Evolutionary conservation across 2,888 invertebrate species (phyloP).

Genomic region (Agrotis ipsilon): DNA sequence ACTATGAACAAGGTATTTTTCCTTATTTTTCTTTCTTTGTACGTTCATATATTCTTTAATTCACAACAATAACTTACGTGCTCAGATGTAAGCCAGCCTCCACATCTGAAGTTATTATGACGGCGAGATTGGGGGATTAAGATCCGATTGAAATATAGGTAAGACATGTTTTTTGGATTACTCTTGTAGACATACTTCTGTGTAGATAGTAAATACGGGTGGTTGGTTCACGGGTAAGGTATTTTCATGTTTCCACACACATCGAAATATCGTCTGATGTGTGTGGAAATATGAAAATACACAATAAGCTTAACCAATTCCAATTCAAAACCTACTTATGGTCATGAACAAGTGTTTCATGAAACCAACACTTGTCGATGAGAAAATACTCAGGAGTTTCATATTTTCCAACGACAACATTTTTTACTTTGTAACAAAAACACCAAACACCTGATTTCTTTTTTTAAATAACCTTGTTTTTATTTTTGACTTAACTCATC

Average conservation of each 20-base stretch:
- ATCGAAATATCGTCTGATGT: too few species aligned
- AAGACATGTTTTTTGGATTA: conserved; percentile 17
- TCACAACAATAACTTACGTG: conserved; percentile 15
- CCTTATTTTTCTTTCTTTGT: too few species aligned
- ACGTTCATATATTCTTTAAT: not conserved
- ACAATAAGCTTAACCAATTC: too few species aligned
- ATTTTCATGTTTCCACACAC: not conserved
- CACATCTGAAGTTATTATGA: conserved; percentile 36
- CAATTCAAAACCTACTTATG: too few species aligned
- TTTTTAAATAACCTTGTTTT: too few species aligned
- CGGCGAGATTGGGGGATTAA: conserved; percentile 43
- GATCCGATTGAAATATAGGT: conserved; percentile 22
- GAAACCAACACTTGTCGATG: too few species aligned
- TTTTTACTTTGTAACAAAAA: not conserved
- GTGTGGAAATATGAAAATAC: too few species aligned
- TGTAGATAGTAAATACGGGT: not conserved
- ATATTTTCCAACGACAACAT: not conserved
- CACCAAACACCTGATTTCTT: not conserved
- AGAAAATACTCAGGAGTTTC: too few species aligned
- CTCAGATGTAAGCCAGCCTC: conserved; percentile 7
- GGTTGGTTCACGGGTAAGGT: not conserved
- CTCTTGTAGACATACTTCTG: conserved; percentile 4
- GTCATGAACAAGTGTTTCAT: too few species aligned
- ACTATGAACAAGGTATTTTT: too few species aligned
- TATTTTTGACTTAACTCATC: too few species aligned